Evolutionary conservation across 2,888 invertebrate species (phyloP).

Genomic region (Eristalis tenax): DNA sequence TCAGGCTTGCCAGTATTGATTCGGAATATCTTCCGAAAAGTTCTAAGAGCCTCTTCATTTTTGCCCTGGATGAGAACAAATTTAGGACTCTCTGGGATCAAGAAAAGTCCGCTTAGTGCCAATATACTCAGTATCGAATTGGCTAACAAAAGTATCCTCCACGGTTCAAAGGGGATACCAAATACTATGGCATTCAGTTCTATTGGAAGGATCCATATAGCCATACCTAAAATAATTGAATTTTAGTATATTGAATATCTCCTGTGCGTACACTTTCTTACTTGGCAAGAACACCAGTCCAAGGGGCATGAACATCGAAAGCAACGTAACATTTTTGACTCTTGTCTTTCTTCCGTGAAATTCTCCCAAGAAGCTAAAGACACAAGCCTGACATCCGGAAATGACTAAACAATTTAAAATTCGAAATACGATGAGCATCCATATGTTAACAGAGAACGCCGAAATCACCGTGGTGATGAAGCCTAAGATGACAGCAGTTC

Average conservation of each 20-base stretch:
- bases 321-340: conserved; percentile 83
- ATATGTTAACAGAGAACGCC: conserved; percentile 84
- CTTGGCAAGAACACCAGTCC: conserved; percentile 84
- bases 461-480: conserved; percentile 83
- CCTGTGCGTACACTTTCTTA: conserved; percentile 63
- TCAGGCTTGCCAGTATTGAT: conserved; percentile 81
- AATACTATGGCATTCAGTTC: conserved; percentile 82
- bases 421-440: conserved; percentile 84
- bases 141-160: conserved; percentile 88
- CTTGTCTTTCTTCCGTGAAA: conserved; percentile 83
- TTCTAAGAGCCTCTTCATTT: conserved; percentile 83
- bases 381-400: conserved; percentile 82
- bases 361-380: conserved; percentile 84
- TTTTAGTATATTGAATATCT: not conserved
- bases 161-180: conserved; percentile 85
- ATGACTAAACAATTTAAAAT: conserved; percentile 86
- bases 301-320: conserved; percentile 83
- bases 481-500: conserved; percentile 83
- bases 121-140: conserved; percentile 86
- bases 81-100: conserved; percentile 90
- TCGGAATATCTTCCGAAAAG: conserved; percentile 84
- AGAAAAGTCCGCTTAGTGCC: conserved; percentile 83
- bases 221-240: conserved; percentile 82
- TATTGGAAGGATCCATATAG: conserved; percentile 86
- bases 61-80: conserved; percentile 86